A percentile compares a stretch with the other conserved stretches of the same genome.
phyloP scores from a whole-genome alignment of 2,797 vertebrate species.

The Dicrostonyx torquatus region DNA sequence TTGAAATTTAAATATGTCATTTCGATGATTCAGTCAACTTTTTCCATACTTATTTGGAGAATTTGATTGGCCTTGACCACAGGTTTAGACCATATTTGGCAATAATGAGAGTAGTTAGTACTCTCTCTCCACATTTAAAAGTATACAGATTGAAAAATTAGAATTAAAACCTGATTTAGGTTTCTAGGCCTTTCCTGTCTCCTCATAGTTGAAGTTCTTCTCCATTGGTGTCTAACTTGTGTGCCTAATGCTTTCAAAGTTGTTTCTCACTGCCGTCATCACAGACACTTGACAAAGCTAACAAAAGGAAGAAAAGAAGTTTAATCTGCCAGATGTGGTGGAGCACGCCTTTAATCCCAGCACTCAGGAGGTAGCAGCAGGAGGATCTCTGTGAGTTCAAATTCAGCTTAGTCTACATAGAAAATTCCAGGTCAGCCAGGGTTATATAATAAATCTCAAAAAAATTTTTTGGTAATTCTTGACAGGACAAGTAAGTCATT shows the following conservation, averaged over 20 bases:
- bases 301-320: slow-evolving; percentile 70
- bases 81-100: slow-evolving; percentile 18
- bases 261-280: slow-evolving; percentile 61
- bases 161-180: slow-evolving; percentile 51
- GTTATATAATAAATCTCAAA: background rate
- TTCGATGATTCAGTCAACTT: slow-evolving; percentile 29
- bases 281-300: slow-evolving; percentile 79
- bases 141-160: background rate
- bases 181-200: slow-evolving; percentile 18
- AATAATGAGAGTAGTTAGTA: slow-evolving; percentile 46
- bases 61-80: slow-evolving; percentile 7
- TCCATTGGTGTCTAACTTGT: slow-evolving; percentile 7
- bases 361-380: no score
- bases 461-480: background rate
- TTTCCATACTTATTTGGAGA: slow-evolving; percentile 54
- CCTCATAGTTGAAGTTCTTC: background rate
- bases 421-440: background rate
- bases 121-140: background rate
- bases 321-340: background rate
- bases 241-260: slow-evolving; percentile 31
- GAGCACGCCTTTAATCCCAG: no score
- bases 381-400: background rate
- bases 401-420: background rate
- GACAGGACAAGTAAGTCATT: slow-evolving; percentile 17
- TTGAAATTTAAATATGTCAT: slow-evolving; percentile 50